A percentile compares a stretch with the other conserved stretches of the same genome.
Evolutionary conservation across 2,113 vertebrate species (phyloP).

Genomic region (Myotis lucifugus): DNA sequence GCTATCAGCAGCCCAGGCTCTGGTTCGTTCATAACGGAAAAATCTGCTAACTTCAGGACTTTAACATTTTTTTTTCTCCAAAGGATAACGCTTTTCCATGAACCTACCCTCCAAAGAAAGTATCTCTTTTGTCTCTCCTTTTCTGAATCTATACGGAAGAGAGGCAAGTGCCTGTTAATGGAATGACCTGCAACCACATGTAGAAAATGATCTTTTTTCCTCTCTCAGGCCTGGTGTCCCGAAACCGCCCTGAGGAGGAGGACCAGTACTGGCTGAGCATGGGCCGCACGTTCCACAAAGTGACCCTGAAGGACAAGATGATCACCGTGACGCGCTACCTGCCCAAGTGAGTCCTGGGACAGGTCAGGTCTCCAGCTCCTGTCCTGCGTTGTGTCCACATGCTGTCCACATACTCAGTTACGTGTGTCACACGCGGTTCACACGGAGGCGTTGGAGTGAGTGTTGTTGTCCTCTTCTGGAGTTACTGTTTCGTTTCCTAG

Average conservation of each 20-base stretch:
- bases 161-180: not conserved
- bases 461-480: not conserved
- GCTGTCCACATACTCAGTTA: not conserved
- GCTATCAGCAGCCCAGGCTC: not conserved
- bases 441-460: not conserved
- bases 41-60: not conserved
- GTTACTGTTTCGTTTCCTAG: not conserved
- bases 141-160: not conserved
- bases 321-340: conserved; percentile 98
- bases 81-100: not conserved
- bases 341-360: conserved; percentile 91
- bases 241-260: conserved; percentile 93
- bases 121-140: not conserved
- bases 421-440: not conserved
- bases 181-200: not conserved
- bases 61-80: not conserved
- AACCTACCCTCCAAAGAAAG: not conserved
- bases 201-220: conserved; percentile 8
- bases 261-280: conserved; percentile 98
- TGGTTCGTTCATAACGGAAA: not conserved
- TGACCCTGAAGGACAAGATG: conserved; percentile 97
- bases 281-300: conserved; percentile 98
- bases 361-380: not conserved
- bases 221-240: conserved; percentile 93
- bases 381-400: not conserved